These are phyloP conservation scores for Steinernema hermaphroditum DNA, from an alignment of 2,888 invertebrate species.

Conservation along the genomic window DNA sequence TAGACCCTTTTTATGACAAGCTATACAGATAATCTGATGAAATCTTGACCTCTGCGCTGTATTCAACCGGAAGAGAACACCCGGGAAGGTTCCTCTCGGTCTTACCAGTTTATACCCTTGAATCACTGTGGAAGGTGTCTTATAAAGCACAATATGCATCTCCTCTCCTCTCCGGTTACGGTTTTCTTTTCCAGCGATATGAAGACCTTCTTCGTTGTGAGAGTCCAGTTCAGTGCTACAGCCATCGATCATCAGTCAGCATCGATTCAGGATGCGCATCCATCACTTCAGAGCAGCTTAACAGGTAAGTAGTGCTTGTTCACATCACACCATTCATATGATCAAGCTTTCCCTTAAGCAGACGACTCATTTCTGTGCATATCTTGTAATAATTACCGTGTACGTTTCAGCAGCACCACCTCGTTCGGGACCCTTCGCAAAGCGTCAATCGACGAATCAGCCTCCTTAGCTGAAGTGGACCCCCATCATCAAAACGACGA, in stretches of 20 bases:
- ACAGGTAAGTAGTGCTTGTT: background rate
- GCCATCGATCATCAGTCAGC: constrained; percentile 20
- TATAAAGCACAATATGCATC: no score
- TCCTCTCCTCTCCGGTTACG: no score
- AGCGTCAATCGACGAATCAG: constrained; percentile 24
- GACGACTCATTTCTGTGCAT: background rate
- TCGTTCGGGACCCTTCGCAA: constrained; percentile 14
- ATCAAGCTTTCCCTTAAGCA: no score
- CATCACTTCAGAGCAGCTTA: constrained; percentile 24
- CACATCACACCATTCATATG: no score
- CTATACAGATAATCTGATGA: no score
- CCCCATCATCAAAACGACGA: background rate
- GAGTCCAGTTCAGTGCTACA: constrained; percentile 24
- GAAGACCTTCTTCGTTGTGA: constrained; percentile 21
- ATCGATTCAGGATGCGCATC: constrained; percentile 24
- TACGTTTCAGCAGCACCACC: constrained; percentile 14
- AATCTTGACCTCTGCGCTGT: no score
- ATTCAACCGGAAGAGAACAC: no score
- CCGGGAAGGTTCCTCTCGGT: no score
- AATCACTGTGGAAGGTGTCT: no score
- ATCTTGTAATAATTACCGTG: background rate
- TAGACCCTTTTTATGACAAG: no score
- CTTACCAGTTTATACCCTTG: no score
- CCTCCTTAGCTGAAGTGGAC: background rate
- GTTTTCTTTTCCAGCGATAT: constrained; percentile 6